phyloP scores from a whole-genome alignment of 2,113 vertebrate species.

The Panurus biarmicus region DNA sequence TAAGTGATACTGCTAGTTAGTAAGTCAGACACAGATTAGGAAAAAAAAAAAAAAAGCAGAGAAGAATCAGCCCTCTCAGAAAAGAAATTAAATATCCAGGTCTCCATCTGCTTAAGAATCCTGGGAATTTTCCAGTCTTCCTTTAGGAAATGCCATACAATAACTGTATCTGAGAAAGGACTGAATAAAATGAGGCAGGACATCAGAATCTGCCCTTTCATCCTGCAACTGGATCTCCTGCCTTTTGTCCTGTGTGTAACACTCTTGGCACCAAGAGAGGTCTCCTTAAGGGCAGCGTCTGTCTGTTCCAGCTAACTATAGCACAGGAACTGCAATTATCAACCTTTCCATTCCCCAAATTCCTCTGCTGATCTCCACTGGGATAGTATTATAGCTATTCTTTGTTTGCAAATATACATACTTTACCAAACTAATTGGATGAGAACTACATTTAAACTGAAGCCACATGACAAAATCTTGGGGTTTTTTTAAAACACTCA shows the following conservation, averaged over 20 bases:
- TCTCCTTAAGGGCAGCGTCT: neutral
- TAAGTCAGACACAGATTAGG: neutral
- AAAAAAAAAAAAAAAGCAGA: neutral
- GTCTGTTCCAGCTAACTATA: neutral
- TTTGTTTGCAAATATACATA: constrained; percentile 65
- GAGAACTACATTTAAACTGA: constrained; percentile 53
- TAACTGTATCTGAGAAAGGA: neutral
- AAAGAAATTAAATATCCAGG: neutral
- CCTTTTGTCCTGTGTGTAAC: neutral
- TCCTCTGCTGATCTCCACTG: constrained; percentile 32
- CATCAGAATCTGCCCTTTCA: neutral
- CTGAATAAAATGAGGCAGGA: neutral
- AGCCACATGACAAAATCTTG: constrained; percentile 40
- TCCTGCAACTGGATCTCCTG: neutral
- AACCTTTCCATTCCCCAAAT: constrained; percentile 44
- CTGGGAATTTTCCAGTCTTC: neutral
- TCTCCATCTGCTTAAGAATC: neutral
- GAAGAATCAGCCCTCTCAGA: neutral
- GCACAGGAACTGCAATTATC: neutral
- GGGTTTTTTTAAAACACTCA: constrained; percentile 15
- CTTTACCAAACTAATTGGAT: constrained; percentile 33
- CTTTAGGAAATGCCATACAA: neutral
- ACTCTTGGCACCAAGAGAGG: neutral
- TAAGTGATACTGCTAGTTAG: neutral
- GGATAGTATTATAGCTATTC: constrained; percentile 52